Percentiles rank a stretch among this genome's conserved stretches.
Evolutionary conservation across 2,113 vertebrate genomes (phyloP).

Genomic region (Tiliqua scincoides): DNA sequence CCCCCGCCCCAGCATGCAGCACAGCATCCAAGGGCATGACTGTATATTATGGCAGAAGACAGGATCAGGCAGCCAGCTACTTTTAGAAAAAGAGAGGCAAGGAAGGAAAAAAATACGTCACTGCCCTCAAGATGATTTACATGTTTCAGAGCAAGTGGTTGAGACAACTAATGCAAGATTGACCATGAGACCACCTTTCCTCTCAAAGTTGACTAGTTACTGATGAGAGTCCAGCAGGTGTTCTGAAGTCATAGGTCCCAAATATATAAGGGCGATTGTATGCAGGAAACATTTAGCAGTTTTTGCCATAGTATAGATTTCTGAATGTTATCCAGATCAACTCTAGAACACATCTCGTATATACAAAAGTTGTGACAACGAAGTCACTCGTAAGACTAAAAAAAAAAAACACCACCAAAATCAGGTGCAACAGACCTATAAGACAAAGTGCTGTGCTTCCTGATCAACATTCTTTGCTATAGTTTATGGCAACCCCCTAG

Average conservation of each 20-base stretch:
- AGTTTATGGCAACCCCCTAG: no score
- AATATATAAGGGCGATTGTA: neutral
- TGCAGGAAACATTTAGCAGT: neutral
- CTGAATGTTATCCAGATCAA: neutral
- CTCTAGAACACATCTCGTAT: fast-evolving
- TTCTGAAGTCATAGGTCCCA: fast-evolving
- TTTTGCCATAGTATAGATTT: neutral
- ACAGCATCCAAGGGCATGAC: no score
- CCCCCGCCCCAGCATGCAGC: no score
- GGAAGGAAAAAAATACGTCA: neutral
- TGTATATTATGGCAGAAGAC: no score
- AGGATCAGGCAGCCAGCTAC: no score
- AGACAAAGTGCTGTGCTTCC: neutral
- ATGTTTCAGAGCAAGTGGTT: neutral
- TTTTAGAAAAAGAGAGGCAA: neutral
- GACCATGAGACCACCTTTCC: fast-evolving
- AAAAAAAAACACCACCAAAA: neutral
- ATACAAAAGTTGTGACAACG: neutral
- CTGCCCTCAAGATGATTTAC: neutral
- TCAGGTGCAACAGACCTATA: neutral
- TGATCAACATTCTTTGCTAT: neutral
- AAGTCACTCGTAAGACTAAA: neutral
- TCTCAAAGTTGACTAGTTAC: neutral
- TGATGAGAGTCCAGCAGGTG: neutral
- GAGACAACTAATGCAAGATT: neutral